Evolutionary conservation across 2,888 invertebrate genomes (phyloP).

Genomic region (Antitype chi): DNA sequence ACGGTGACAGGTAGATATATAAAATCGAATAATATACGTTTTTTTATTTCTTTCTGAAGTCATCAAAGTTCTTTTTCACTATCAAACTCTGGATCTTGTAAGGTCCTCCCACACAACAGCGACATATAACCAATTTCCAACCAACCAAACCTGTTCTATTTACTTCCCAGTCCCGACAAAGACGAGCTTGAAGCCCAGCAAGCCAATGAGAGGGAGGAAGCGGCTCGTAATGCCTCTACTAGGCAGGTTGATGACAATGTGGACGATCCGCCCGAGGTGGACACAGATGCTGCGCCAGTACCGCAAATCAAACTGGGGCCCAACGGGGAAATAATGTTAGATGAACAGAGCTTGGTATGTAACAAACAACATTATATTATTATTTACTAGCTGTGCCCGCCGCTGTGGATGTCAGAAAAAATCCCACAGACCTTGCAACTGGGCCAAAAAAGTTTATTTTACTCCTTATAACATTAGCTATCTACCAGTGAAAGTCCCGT

Average conservation of each 20-base stretch:
- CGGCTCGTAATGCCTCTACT: slow-evolving; percentile 59
- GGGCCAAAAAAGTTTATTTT: no score
- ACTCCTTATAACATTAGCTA: no score
- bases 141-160: background rate
- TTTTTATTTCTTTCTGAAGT: no score
- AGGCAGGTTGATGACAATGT: slow-evolving; percentile 36
- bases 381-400: no score
- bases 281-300: slow-evolving; percentile 90
- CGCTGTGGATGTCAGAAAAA: no score
- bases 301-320: slow-evolving; percentile 97
- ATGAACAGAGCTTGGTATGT: slow-evolving; percentile 94
- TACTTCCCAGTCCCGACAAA: slow-evolving; percentile 77
- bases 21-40: no score
- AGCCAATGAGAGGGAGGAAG: slow-evolving; percentile 78
- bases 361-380: background rate
- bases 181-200: slow-evolving; percentile 82
- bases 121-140: background rate
- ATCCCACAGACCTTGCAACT: no score
- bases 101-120: no score
- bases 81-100: background rate
- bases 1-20: no score
- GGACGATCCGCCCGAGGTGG: slow-evolving; percentile 65
- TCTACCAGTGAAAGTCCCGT: no score
- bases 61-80: background rate
- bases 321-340: slow-evolving; percentile 95